Evolutionary conservation across 2,113 vertebrate genomes (phyloP), one percentile per base, ranked within the genome.

Genomic region (Cranoglanis bouderius): DNA sequence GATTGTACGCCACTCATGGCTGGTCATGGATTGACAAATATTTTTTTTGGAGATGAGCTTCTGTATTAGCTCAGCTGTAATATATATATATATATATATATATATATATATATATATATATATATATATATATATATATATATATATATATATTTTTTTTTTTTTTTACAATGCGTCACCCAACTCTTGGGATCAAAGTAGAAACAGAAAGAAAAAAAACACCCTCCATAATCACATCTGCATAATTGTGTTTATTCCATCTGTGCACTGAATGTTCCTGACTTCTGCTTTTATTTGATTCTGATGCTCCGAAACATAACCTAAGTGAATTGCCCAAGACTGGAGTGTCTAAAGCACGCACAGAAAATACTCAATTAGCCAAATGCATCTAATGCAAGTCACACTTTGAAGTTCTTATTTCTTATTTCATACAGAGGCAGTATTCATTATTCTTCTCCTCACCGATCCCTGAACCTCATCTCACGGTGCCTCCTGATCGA

Each of bases 1-100:
- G 13, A 80, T 55, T 57, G 82, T 87, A 40, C 63, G 85, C 87
- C 26, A 49, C 40, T 82, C 63, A 88, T 70, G 83, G 40, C 57
- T 29, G 87, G 82, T 88, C 87, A 88, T 65, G 29, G 57, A 19
- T 55, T 83, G 82, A 78, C 89, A 83, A 65, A 89, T 90, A 65
- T 90, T 90, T 78, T 85, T 32, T 65, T 65, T 61, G 78, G 21
- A 78, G 78, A 89, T 59, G 9, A 83, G 18, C 75, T 26, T 35
- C 53, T 87, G 91, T 86, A 82, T 32, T 67, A 88, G 80, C 83
- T 81, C 89, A 87, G 29, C 19, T 35, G 3, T 70, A 82, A 59
- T 40, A 26, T 1, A 4, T 14, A 10, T 74, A 6, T 43, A 43
- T n/a, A n/a, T n/a, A n/a, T n/a, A n/a, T n/a, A n/a, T n/a, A n/a